Evolutionary conservation across 2,888 invertebrate species (phyloP).

Genomic region (Pemphredon lugubris): DNA sequence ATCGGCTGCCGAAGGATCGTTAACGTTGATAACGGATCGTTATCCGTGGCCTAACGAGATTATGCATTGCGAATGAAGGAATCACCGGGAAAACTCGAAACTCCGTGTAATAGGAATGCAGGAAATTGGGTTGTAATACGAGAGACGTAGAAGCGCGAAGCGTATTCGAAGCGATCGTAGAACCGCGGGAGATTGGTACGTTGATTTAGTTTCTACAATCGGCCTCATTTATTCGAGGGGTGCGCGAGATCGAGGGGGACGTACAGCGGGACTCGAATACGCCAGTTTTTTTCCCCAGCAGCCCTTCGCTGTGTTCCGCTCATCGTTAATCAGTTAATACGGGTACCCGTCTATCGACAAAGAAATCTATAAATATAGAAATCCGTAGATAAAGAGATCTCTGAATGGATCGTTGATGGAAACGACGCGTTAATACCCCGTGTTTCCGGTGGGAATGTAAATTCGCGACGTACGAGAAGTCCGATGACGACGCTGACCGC

Average conservation of each 20-base stretch:
- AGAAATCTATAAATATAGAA: too few species aligned
- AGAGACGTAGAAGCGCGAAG: constrained; percentile 10
- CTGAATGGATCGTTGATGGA: too few species aligned
- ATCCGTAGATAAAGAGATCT: too few species aligned
- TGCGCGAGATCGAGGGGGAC: constrained; percentile 12
- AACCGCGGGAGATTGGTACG: constrained; percentile 16
- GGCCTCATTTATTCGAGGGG: constrained; percentile 44
- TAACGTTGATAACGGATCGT: neutral
- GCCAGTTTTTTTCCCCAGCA: neutral
- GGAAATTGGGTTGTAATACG: constrained; percentile 36
- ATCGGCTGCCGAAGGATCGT: neutral
- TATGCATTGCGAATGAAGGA: constrained; percentile 10
- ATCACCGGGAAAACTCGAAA: constrained; percentile 26
- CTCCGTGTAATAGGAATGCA: constrained; percentile 29
- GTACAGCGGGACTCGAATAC: neutral
- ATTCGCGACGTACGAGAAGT: too few species aligned
- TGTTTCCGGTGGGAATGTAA: too few species aligned
- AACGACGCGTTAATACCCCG: too few species aligned
- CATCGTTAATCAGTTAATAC: too few species aligned
- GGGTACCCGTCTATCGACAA: too few species aligned
- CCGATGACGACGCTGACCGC: neutral
- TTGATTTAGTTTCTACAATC: constrained; percentile 35
- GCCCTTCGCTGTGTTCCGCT: too few species aligned
- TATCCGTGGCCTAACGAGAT: neutral
- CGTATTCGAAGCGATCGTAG: constrained; percentile 27